phyloP scores from a whole-genome alignment of 2,797 vertebrate genomes.

The Limnodromus scolopaceus region DNA sequence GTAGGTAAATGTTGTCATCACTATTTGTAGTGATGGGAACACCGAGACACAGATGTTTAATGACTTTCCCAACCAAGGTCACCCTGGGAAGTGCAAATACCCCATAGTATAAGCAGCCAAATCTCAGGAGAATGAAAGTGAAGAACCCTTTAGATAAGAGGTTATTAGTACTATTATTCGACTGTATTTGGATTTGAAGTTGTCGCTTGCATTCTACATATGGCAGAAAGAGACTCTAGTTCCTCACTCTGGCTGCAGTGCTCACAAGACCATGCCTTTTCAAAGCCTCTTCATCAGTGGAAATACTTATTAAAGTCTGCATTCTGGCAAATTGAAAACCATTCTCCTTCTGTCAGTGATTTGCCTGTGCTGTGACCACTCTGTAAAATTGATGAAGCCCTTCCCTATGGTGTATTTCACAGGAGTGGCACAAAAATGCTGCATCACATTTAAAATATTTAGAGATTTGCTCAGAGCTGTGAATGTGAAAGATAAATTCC shows the following conservation, averaged over 20 bases:
- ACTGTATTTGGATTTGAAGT: background rate
- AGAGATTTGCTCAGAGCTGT: background rate
- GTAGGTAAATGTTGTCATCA: background rate
- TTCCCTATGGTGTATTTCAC: background rate
- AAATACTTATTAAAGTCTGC: background rate
- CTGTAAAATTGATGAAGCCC: background rate
- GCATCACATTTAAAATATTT: background rate
- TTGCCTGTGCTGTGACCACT: background rate
- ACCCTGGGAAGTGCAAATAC: background rate
- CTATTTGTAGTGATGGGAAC: background rate
- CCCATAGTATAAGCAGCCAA: background rate
- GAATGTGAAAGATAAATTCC: background rate
- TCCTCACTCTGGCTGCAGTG: background rate
- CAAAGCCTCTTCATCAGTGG: background rate
- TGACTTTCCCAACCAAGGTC: background rate
- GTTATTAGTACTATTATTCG: background rate
- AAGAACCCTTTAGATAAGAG: background rate
- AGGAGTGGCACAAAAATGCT: background rate
- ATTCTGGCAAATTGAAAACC: conserved; percentile 6
- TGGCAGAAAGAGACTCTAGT: background rate
- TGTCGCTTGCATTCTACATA: background rate
- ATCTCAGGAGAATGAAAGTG: background rate
- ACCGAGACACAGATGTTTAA: background rate
- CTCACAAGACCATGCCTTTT: background rate
- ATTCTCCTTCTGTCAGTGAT: background rate